Base-by-base conservation (phyloP, 1,140 invertebrate species). In the Neodiprion fabricii region DNA sequence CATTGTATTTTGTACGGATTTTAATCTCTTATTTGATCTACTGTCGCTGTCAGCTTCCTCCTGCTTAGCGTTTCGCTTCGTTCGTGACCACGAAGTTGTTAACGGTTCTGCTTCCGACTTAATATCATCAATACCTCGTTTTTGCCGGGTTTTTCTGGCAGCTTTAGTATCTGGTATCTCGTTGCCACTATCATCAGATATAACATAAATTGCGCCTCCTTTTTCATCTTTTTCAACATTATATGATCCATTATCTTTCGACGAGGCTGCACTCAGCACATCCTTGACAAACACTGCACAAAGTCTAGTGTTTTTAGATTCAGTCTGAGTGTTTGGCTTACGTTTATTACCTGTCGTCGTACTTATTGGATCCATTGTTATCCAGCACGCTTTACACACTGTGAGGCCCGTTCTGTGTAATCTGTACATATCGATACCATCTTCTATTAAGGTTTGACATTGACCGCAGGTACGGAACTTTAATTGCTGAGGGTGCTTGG, bases 201-300 rank as follows among this genome's bases (percentile, higher is more conserved):
- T 61, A 17, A 14, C 53, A 12, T 12, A 61, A 53, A 11, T 66
- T 70, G 5, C 28, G 0, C 12, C 1, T 75, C 48, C 48, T 14
- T 61, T 21, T 9, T 76, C 49, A 0, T 40, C 17, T 21, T 82
- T 80, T 9, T 82, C 79, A 11, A 81, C 67, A 72, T 77, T 79
- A 9, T 81, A 78, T 1, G 69, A 14, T 0, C 70, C 82, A 9
- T 79, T 65, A 8, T 76, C 50, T 5, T 70, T 73, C 12, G 65
- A 67, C 1, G 17, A 0, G 0, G 70, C 40, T 17, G 73, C 48
- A 73, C 78, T 78, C 1, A 85, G 53, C 4, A 88, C 80, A 71
- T 88, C 86, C 71, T 84, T 82, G 1, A 88, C 66, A 9, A 85
- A 83, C 12, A 88, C 83, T 21, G 82, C 73, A 66, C 87, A 88